Evolutionary conservation across 2,888 invertebrate genomes (phyloP), one percentile per base, ranked within the genome.

Genomic region (Trichogramma evanescens): DNA sequence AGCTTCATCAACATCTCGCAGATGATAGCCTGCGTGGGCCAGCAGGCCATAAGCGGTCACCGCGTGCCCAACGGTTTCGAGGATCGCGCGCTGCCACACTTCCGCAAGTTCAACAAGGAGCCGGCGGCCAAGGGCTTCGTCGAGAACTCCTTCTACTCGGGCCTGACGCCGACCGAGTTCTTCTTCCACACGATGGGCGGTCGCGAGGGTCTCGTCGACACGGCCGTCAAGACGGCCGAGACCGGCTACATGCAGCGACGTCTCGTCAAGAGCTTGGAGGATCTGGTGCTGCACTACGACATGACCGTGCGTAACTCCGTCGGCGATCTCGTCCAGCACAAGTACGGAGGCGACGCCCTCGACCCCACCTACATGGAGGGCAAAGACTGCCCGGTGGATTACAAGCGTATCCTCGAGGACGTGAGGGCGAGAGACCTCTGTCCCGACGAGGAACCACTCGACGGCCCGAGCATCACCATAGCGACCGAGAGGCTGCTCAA

Each of bases 111-210:
- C 92, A 93, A 7, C 95, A 93, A 78, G 91, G 91, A 26, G 68
- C 98, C 99, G 0, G 93, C 91, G 40, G 97, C 99, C 0, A 90
- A 97, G 73, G 97, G 97, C 41, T 98, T 98, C 77, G 97, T 98
- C 0, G 90, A 92, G 77, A 97, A 99, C 26, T 96, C 95, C 74
- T 99, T 99, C 81, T 98, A 92, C 79, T 88, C 93, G 0, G 98
- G 98, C 0, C 81, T 98, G 63, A 96, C 95, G 0, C 95, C 97
- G 0, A 95, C 97, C 0, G 99, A 99, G 81, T 98, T 99, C 81
- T 96, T 96, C 80, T 99, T 98, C 79, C 99, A 99, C 80, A 97
- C 98, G 1, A 99, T 99, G 96, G 98, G 93, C 51, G 99, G 99
- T 0, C 84, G 90, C 74, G 98, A 92, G 80, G 94, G 97, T 70